phyloP scores from a whole-genome alignment of 2,888 invertebrate species.

The Boloria euphrosyne region DNA sequence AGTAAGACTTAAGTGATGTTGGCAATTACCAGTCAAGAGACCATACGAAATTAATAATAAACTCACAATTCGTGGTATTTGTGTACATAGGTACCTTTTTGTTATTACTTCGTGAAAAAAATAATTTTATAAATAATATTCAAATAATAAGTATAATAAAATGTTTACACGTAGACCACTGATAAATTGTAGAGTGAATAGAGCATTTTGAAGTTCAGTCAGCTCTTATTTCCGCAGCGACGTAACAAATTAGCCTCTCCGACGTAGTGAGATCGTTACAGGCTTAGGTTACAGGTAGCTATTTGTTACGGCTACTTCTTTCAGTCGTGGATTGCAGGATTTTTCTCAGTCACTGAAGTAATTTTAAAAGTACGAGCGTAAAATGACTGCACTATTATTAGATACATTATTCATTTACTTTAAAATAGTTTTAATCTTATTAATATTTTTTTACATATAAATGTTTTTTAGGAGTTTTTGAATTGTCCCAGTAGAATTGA shows the following conservation, averaged over 20 bases:
- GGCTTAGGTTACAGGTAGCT: conserved; percentile 23
- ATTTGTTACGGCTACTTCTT: conserved; percentile 26
- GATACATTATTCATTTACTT: neutral
- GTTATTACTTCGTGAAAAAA: too few species aligned
- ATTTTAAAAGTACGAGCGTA: neutral
- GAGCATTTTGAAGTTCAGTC: neutral
- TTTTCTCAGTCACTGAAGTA: conserved; percentile 15
- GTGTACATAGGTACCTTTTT: too few species aligned
- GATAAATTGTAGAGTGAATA: conserved; percentile 1
- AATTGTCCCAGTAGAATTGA: too few species aligned
- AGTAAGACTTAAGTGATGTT: too few species aligned
- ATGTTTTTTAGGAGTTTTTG: neutral
- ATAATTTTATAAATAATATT: too few species aligned
- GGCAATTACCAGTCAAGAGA: too few species aligned
- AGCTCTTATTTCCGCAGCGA: conserved; percentile 18
- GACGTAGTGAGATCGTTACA: conserved; percentile 27
- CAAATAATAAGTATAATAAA: too few species aligned
- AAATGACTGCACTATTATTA: neutral
- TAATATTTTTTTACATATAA: neutral
- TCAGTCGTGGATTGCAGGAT: conserved; percentile 16
- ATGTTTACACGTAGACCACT: neutral
- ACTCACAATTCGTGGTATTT: too few species aligned
- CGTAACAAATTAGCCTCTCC: conserved; percentile 24
- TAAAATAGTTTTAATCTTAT: neutral
- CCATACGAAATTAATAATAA: too few species aligned